Evolutionary conservation across 1,140 invertebrate genomes (phyloP).

Genomic region (Drosophila asahinai): DNA sequence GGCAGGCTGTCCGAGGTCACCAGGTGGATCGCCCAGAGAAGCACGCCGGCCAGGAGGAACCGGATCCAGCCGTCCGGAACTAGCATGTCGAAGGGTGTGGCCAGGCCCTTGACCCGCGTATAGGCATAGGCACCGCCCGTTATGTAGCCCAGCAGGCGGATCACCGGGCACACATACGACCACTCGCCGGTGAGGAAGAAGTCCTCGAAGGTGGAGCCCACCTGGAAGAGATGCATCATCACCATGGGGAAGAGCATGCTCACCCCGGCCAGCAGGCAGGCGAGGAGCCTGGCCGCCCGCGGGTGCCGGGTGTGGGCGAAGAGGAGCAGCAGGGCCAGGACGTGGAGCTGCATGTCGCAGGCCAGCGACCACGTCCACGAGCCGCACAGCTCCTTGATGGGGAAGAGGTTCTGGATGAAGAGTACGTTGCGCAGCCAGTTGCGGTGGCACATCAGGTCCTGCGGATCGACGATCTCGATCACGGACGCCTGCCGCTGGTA

Average conservation of each 20-base stretch:
- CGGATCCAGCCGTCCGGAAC: constrained; percentile 12
- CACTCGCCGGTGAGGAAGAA: constrained; percentile 7
- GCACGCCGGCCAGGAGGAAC: background rate
- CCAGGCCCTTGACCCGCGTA: background rate
- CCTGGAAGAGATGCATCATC: constrained; percentile 3
- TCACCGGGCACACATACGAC: constrained; percentile 26
- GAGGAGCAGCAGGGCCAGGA: constrained; percentile 86
- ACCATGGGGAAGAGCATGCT: constrained; percentile 2
- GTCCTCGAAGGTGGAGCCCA: constrained; percentile 12
- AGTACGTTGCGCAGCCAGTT: constrained; percentile 88
- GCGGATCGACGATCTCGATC: constrained; percentile 84
- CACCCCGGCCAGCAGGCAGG: background rate
- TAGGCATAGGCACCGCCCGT: constrained; percentile 45
- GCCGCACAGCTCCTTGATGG: constrained; percentile 87
- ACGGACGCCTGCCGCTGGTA: constrained; percentile 74
- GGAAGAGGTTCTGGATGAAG: constrained; percentile 87
- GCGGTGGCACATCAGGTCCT: constrained; percentile 85
- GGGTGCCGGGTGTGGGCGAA: constrained; percentile 84
- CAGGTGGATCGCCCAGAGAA: background rate
- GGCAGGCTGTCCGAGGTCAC: background rate
- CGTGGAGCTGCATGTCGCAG: constrained; percentile 92
- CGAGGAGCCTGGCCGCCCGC: background rate
- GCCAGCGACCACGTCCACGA: constrained; percentile 93
- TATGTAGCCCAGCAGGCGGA: constrained; percentile 37
- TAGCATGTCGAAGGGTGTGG: constrained; percentile 8